Base-by-base conservation (phyloP, 1,140 invertebrate species). In the Drosophila biarmipes region DNA sequence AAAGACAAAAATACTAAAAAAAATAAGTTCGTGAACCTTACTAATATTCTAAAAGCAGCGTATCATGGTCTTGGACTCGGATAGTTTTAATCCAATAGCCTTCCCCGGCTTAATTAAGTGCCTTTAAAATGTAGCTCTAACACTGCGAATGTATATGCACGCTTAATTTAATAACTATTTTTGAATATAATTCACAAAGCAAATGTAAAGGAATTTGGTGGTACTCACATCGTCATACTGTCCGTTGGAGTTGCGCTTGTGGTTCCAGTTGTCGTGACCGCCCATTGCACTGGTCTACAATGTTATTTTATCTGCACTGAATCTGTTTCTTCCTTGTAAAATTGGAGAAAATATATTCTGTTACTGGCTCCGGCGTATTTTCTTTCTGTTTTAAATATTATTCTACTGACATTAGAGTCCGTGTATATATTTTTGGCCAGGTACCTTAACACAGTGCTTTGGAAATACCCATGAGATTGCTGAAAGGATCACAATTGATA, bases 221-320 rank as follows among this genome's bases (percentile, higher is more conserved):
- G 42, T 43, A 43, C 46, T 48, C 15, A 48, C 46, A 48, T 48
- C 46, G 7, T 48, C 46, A 10, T 29, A 2, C 8, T 46, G n/a
- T 1, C 24, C 24, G n/a, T 48, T 24, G 24, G 24, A 24, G 24
- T 24, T 46, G 24, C 42, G 17, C 5, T 21, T 43, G 11, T 43
- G 17, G 42, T 48, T 48, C 46, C 46, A 48, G 46, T 48, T 48
- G 24, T 48, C 46, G 46, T 29, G 24, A 6, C 46, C 46, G 27
- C 46, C 24, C 46, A 48, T 48, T 29, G 15, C 11, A 5, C 24
- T 11, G 4, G 0, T 15, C 24, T 24, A 10, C 17, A 5, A 4
- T 10, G 29, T 10, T 29, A 4, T 29, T 8, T 29, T 29, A 29
- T 11, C 4, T 48, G 24, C 43, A 46, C 14, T 46, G 7, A 8